Evolutionary conservation across 2,113 vertebrate species (phyloP).

Genomic region (Hyaena hyaena): DNA sequence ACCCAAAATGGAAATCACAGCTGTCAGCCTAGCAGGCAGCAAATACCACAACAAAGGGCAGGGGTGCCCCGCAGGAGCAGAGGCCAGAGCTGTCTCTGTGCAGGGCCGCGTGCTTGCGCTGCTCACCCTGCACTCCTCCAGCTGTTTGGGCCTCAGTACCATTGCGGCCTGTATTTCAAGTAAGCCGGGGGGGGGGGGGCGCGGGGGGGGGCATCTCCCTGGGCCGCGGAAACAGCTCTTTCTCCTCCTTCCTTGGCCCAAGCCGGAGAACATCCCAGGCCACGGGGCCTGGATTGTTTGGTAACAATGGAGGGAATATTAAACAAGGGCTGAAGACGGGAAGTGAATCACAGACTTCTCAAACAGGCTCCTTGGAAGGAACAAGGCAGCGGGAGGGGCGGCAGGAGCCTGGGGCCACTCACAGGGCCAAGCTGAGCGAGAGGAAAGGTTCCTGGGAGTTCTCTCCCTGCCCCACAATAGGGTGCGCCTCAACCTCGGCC

Average conservation of each 20-base stretch:
- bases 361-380: not conserved
- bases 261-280: not conserved
- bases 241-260: not conserved
- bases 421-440: not conserved
- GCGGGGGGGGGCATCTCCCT: not conserved
- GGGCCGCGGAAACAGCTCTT: not conserved
- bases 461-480: not conserved
- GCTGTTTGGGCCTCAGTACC: not conserved
- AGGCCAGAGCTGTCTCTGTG: not conserved
- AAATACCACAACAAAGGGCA: not conserved
- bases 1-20: not conserved
- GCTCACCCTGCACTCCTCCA: not conserved
- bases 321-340: not conserved
- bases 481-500: not conserved
- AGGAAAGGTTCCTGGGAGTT: not conserved
- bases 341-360: slow-evolving; percentile 46
- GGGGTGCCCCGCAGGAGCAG: not conserved
- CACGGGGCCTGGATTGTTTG: not conserved
- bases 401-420: not conserved
- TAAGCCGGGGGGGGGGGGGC: not conserved
- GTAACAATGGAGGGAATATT: not conserved
- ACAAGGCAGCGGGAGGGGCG: not conserved
- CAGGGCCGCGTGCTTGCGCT: fast-evolving
- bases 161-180: not conserved
- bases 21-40: not conserved